A percentile compares a stretch with the other conserved stretches of the same genome.
Evolutionary conservation across 1,140 invertebrate species (phyloP).

Genomic region (Oryzaephilus surinamensis): DNA sequence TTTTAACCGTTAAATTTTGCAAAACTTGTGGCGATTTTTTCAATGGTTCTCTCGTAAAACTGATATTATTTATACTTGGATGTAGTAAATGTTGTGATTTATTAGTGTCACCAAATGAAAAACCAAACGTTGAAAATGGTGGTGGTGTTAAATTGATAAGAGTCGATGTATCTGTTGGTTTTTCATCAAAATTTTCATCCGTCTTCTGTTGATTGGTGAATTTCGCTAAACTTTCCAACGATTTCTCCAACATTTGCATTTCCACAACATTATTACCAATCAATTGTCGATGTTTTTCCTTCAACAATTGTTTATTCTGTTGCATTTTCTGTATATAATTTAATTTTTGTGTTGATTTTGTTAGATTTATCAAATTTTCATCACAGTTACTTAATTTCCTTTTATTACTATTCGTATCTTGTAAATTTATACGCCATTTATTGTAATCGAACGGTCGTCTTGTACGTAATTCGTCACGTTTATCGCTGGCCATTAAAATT

Average conservation of each 20-base stretch:
- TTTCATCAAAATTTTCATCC: background rate
- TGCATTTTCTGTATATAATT: constrained; percentile 13
- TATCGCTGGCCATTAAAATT: constrained; percentile 26
- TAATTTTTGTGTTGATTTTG: constrained; percentile 18
- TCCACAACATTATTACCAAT: constrained; percentile 14
- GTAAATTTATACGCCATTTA: constrained; percentile 26
- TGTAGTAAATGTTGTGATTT: constrained; percentile 28
- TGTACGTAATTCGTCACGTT: constrained; percentile 20
- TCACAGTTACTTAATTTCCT: constrained; percentile 24
- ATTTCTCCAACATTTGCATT: constrained; percentile 27
- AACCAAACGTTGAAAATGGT: constrained; percentile 23
- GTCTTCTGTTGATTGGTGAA: constrained; percentile 8
- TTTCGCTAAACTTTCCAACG: constrained; percentile 24
- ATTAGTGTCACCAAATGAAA: constrained; percentile 16
- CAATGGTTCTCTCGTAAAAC: constrained; percentile 23
- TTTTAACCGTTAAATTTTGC: constrained; percentile 14
- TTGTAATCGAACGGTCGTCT: constrained; percentile 21
- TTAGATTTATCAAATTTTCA: constrained; percentile 19
- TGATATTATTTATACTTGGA: constrained; percentile 32
- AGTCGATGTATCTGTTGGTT: background rate
- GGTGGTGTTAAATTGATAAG: constrained; percentile 7
- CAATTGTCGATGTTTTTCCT: constrained; percentile 7
- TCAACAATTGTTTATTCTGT: constrained; percentile 2
- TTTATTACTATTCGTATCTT: constrained; percentile 21
- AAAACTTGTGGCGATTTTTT: constrained; percentile 29